Conservation (phyloP, 2,797 vertebrate genomes). For the Moxostoma hubbsi region DNA sequence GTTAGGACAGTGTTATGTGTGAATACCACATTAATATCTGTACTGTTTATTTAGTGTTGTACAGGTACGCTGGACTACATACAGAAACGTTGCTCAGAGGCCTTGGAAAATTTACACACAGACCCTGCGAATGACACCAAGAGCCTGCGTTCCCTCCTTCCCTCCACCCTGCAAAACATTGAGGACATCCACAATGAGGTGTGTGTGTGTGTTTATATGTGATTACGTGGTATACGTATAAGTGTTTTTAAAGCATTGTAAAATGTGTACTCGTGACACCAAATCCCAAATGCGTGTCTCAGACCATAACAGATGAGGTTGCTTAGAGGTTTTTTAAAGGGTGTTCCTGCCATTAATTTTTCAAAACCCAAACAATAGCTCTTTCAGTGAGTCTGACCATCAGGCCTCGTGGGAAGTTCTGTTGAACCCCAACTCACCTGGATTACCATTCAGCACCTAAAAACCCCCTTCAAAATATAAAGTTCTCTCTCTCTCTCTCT, state of each 20-base stretch:
- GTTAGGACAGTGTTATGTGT: not conserved
- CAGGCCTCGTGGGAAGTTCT: constrained; percentile 42
- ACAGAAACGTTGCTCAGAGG: constrained; percentile 82
- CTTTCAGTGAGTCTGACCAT: constrained; percentile 49
- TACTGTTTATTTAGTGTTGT: constrained; percentile 79
- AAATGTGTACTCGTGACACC: constrained; percentile 11
- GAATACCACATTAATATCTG: not conserved
- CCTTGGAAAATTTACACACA: constrained; percentile 84
- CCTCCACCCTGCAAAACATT: constrained; percentile 80
- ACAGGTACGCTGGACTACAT: constrained; percentile 92
- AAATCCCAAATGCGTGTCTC: constrained; percentile 21
- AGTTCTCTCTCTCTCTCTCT: no score
- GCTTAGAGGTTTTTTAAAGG: constrained; percentile 80
- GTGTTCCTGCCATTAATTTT: constrained; percentile 78
- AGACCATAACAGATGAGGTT: constrained; percentile 76
- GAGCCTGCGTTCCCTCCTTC: constrained; percentile 82
- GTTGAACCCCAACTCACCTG: constrained; percentile 31
- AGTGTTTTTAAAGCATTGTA: constrained; percentile 43
- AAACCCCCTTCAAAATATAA: constrained; percentile 28
- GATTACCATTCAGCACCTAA: constrained; percentile 43
- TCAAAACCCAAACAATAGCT: constrained; percentile 71
- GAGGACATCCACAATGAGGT: constrained; percentile 99
- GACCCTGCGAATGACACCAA: constrained; percentile 74
- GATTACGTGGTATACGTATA: not conserved
- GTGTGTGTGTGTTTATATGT: constrained; percentile 4